phyloP scores from a whole-genome alignment of 92 coral and sea anemone species.

The Palythoa heliodiscus region DNA sequence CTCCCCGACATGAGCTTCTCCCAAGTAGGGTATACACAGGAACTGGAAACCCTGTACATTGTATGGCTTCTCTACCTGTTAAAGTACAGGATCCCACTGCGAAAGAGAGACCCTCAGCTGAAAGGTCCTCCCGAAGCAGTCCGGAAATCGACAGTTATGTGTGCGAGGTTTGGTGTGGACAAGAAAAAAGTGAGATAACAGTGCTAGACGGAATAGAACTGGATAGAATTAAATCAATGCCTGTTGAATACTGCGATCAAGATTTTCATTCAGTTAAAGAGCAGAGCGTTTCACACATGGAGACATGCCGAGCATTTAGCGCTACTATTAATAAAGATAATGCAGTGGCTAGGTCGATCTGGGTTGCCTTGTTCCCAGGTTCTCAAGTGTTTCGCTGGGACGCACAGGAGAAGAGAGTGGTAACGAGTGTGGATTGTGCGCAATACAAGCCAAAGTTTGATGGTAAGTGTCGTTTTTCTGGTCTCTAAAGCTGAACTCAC shows the following conservation, averaged over 20 bases:
- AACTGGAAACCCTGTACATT: slow-evolving; percentile 79
- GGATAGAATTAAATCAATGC: slow-evolving; percentile 70
- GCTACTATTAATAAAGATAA: slow-evolving; percentile 52
- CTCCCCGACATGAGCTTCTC: slow-evolving; percentile 81
- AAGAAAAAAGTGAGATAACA: slow-evolving; percentile 84
- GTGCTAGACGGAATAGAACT: slow-evolving; percentile 91
- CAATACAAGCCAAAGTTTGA: slow-evolving; percentile 87
- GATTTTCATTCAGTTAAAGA: slow-evolving; percentile 75
- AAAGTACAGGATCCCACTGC: slow-evolving; percentile 58
- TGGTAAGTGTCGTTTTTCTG: slow-evolving; percentile 56
- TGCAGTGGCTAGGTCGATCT: slow-evolving; percentile 78
- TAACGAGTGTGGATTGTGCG: slow-evolving; percentile 91
- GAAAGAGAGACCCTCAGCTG: slow-evolving; percentile 29
- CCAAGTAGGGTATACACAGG: slow-evolving; percentile 92
- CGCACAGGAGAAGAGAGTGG: slow-evolving; percentile 88
- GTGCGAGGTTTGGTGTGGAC: slow-evolving; percentile 95
- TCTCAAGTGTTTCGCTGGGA: slow-evolving; percentile 97
- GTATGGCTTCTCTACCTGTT: slow-evolving; percentile 85
- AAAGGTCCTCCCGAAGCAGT: slow-evolving; percentile 48
- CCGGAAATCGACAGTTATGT: slow-evolving; percentile 54
- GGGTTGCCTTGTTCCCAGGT: slow-evolving; percentile 98
- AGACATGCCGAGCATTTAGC: slow-evolving; percentile 84
- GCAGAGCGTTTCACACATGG: slow-evolving; percentile 91
- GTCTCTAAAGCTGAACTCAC: neutral
- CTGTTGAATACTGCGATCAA: slow-evolving; percentile 88